Conservation (phyloP, 2,113 vertebrate species). For the Sminthopsis crassicaudata region DNA sequence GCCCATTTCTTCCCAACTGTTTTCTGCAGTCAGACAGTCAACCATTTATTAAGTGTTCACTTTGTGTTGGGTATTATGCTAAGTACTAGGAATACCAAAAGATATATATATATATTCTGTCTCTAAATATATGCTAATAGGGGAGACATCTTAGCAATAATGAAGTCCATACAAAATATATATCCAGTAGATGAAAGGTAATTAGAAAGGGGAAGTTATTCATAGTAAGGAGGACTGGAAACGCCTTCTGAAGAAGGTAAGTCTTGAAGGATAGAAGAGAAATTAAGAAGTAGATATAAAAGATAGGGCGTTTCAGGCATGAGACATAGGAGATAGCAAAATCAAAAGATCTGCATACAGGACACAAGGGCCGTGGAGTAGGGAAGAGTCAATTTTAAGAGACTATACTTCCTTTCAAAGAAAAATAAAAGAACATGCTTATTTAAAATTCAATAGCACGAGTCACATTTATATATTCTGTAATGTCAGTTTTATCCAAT, state of each 20-base stretch:
- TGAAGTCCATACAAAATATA: not conserved
- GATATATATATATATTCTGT: not conserved
- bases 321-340: too few relatives aligned
- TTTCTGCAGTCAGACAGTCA: not conserved
- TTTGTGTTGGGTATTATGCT: not conserved
- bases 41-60: not conserved
- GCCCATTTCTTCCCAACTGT: not conserved
- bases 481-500: not conserved
- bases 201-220: not conserved
- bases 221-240: not conserved
- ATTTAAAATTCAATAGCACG: not conserved
- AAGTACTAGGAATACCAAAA: not conserved
- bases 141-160: not conserved
- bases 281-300: too few relatives aligned
- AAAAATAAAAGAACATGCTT: not conserved
- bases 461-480: not conserved
- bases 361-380: not conserved
- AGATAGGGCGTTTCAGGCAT: too few relatives aligned
- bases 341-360: not conserved
- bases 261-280: too few relatives aligned
- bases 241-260: not conserved
- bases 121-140: not conserved
- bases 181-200: not conserved
- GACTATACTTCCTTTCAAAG: not conserved
- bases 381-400: too few relatives aligned